Evolutionary conservation across 92 coral and sea anemone species (phyloP).

Genomic region (Epizoanthus rinbou): DNA sequence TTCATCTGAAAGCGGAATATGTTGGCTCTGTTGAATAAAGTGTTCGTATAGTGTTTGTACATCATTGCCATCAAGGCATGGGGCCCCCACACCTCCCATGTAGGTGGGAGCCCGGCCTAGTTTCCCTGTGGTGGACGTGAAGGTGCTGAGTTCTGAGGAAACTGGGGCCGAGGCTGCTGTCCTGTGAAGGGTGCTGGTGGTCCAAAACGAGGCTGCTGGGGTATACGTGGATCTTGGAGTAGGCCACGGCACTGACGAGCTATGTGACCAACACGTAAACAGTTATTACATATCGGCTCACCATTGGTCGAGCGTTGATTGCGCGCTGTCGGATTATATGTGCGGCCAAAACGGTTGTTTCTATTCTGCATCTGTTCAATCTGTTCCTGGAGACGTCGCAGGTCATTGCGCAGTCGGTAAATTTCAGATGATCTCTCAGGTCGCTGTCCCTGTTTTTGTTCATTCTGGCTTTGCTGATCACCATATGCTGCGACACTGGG

Average conservation of each 20-base stretch:
- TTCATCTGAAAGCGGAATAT: no score
- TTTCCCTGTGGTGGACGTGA: slow-evolving; percentile 10
- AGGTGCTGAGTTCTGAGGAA: not conserved
- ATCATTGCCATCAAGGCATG: not conserved
- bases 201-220: not conserved
- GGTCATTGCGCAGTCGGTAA: not conserved
- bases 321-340: not conserved
- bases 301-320: slow-evolving; percentile 1
- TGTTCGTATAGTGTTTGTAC: no score
- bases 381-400: slow-evolving; percentile 12
- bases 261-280: not conserved
- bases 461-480: not conserved
- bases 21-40: no score
- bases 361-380: not conserved
- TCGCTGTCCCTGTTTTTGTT: not conserved
- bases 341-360: not conserved
- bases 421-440: not conserved
- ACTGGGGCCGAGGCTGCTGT: not conserved
- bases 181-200: not conserved
- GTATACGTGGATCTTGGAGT: not conserved
- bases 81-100: slow-evolving; percentile 10
- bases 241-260: not conserved
- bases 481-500: not conserved
- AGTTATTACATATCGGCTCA: slow-evolving; percentile 1
- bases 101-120: slow-evolving; percentile 17